A percentile compares a stretch with the other conserved stretches of the same genome.
Conservation (phyloP, 2,113 vertebrate genomes). For the Chrysochloris asiatica region DNA sequence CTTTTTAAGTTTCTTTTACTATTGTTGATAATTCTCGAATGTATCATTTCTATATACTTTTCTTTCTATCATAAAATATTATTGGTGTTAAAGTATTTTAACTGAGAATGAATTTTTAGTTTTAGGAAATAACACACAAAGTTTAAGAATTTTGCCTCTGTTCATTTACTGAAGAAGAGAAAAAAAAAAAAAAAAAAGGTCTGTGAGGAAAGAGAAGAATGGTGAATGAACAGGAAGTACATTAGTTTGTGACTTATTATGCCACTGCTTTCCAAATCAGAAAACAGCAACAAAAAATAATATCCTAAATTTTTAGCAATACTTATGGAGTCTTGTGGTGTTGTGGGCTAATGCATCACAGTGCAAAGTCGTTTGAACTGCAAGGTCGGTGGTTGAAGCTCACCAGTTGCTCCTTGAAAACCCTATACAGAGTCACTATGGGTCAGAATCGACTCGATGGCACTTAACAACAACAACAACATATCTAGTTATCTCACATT, state of each 20-base stretch:
- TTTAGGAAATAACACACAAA: not conserved
- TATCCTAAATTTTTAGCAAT: not conserved
- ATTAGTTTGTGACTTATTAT: not conserved
- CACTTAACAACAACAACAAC: no score
- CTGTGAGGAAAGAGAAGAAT: not conserved
- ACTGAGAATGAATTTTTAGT: not conserved
- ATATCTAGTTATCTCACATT: not conserved
- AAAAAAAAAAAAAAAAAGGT: not conserved
- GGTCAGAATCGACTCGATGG: no score
- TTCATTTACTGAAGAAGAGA: not conserved
- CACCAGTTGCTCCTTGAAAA: no score
- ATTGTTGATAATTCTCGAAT: not conserved
- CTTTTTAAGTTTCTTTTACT: not conserved
- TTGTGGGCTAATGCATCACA: no score
- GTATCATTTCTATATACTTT: not conserved
- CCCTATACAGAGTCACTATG: no score
- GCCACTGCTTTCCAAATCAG: not conserved
- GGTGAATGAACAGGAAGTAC: not conserved
- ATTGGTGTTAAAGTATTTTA: not conserved
- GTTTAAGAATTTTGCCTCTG: rapidly evolving
- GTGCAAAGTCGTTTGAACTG: no score
- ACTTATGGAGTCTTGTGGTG: no score
- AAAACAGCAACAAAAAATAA: not conserved
- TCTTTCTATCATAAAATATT: not conserved
- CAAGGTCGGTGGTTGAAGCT: no score